These are phyloP conservation scores for Siniperca knerii DNA, from an alignment of 2,113 vertebrate genomes.

Conservation along the genomic window DNA sequence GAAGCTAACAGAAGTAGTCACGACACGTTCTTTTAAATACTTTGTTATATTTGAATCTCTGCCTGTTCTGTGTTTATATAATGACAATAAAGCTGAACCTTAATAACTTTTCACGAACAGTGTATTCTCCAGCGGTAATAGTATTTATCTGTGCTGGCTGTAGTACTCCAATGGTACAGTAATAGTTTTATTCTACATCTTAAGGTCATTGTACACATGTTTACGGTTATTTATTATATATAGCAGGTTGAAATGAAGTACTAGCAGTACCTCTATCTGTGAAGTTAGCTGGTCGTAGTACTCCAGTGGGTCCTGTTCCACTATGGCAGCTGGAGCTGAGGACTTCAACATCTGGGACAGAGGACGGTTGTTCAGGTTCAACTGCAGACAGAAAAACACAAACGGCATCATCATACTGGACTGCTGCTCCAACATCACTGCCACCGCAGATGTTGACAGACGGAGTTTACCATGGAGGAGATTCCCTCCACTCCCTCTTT, in stretches of 20 bases:
- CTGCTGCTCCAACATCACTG: background rate
- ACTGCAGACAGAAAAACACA: constrained; percentile 78
- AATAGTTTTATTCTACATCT: too few relatives aligned
- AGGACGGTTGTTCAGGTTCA: constrained; percentile 95
- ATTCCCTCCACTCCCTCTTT: constrained; percentile 94
- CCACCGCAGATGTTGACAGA: background rate
- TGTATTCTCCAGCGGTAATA: too few relatives aligned
- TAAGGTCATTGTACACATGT: too few relatives aligned
- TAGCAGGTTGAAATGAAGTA: background rate
- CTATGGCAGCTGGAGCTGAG: constrained; percentile 82
- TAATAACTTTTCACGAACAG: too few relatives aligned
- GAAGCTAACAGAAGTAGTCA: too few relatives aligned
- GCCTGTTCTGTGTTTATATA: too few relatives aligned
- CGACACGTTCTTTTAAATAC: too few relatives aligned
- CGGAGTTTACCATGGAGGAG: constrained; percentile 91
- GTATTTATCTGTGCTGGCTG: too few relatives aligned
- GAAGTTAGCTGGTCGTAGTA: constrained; percentile 92
- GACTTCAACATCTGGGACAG: constrained; percentile 96
- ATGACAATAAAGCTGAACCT: too few relatives aligned
- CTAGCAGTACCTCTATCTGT: constrained; percentile 89
- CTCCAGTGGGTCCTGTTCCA: constrained; percentile 93
- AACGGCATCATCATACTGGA: background rate
- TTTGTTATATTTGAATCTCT: too few relatives aligned
- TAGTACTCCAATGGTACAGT: too few relatives aligned
- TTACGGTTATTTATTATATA: too few relatives aligned